Evolutionary conservation across 1,140 invertebrate species (phyloP), one percentile per base, ranked within the genome.

Genomic region (Drosophila micromelanica): DNA sequence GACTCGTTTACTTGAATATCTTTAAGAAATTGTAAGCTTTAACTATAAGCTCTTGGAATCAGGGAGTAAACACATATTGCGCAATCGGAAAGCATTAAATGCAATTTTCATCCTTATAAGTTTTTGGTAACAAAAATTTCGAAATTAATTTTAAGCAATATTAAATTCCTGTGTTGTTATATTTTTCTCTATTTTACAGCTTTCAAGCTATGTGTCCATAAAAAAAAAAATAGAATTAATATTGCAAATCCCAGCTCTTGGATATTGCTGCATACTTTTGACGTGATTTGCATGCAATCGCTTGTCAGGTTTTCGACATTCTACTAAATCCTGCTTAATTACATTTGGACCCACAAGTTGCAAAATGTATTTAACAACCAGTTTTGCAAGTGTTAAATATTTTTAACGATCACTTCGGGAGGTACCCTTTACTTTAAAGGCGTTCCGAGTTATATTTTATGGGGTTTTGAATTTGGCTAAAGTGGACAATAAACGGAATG

Each of bases 331-430:
- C 63, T 68, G 70, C 70, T 68, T 68, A 46, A 68, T 72, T 42
- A 51, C 43, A 49, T 64, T 70, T 23, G 42, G 32, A 46, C 40
- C 20, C 23, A 17, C 37, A 43, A 11, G 13, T 73, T 73, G 70
- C 70, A 60, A 37, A 59, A 73, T 20, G 30, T n/a, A 5, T 76
- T 64, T 42, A 60, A 49, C 52, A 45, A 65, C 55, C 32, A 65
- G 17, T 71, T 82, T 77, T 69, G 78, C 76, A 75, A 75, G 64
- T 63, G 54, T 37, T 55, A 35, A 30, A 38, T 46, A 49, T 57
- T 40, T 81, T 86, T 81, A 57, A 87, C 59, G 70, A 69, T 68
- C 64, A 48, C 61, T 40, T 64, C 54, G 82, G 82, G 80, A 80
- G 55, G 63, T 76, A 82, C 79, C 79, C 79, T 81, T 75, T 62